phyloP scores from a whole-genome alignment of 2,888 invertebrate genomes.

The Calliscelio sp. region DNA sequence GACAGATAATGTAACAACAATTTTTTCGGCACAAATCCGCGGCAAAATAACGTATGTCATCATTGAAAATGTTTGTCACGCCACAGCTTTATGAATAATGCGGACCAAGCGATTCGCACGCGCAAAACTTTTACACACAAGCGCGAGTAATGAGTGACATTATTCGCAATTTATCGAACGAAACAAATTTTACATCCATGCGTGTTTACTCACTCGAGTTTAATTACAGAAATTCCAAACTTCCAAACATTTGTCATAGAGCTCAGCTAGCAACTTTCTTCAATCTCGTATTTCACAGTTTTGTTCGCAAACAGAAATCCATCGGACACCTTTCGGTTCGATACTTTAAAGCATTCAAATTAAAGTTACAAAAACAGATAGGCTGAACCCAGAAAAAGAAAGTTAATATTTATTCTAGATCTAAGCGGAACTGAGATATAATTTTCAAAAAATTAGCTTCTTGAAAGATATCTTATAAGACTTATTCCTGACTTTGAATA shows the following conservation, averaged over 20 bases:
- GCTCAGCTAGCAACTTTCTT: constrained; percentile 14
- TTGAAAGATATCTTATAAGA: too few relatives aligned
- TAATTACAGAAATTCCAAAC: constrained; percentile 27
- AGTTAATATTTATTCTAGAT: too few relatives aligned
- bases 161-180: constrained; percentile 45
- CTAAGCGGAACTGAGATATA: too few relatives aligned
- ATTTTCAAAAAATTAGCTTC: too few relatives aligned
- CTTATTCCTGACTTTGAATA: too few relatives aligned
- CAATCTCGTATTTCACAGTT: constrained; percentile 17
- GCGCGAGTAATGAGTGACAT: too few relatives aligned
- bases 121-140: too few relatives aligned
- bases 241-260: constrained; percentile 23
- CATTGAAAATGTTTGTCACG: constrained; percentile 1
- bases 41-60: too few relatives aligned
- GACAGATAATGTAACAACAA: neutral
- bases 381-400: too few relatives aligned
- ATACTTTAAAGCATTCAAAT: neutral
- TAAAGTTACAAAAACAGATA: too few relatives aligned
- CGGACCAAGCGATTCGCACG: constrained; percentile 17
- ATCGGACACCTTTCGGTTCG: neutral
- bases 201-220: constrained; percentile 25
- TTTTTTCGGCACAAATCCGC: neutral
- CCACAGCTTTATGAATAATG: constrained; percentile 37
- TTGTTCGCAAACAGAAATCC: neutral
- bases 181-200: constrained; percentile 26